These are phyloP conservation scores for Leptogaster cylindrica DNA, from an alignment of 2,888 invertebrate genomes.

Conservation along the genomic window DNA sequence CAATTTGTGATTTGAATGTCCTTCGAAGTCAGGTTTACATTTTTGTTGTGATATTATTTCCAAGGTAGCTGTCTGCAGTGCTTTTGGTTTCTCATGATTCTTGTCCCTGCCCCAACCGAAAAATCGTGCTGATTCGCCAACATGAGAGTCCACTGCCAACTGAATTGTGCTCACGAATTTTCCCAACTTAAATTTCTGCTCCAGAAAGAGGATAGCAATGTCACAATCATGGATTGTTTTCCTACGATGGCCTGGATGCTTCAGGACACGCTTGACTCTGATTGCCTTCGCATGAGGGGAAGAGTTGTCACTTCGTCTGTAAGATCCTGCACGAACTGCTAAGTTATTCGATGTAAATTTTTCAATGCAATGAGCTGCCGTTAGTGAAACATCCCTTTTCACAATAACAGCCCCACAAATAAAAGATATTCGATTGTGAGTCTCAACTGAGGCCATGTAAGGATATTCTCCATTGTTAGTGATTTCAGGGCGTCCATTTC, in stretches of 20 bases:
- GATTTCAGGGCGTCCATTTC: background rate
- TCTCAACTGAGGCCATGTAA: slow-evolving; percentile 1
- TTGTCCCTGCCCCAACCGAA: slow-evolving; percentile 6
- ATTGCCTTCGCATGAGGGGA: background rate
- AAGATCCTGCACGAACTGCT: background rate
- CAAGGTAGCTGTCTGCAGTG: background rate
- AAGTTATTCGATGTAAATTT: background rate
- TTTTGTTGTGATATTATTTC: background rate
- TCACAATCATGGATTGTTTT: background rate
- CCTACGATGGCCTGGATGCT: background rate
- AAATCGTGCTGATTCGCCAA: background rate
- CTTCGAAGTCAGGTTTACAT: background rate
- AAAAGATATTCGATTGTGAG: background rate
- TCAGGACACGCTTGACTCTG: background rate
- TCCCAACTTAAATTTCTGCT: background rate
- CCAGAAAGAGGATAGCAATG: slow-evolving; percentile 6
- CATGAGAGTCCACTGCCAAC: background rate
- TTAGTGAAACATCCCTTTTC: background rate
- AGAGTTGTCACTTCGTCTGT: background rate
- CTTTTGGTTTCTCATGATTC: background rate
- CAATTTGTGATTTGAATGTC: background rate
- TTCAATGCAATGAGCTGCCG: slow-evolving; percentile 18
- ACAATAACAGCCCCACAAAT: slow-evolving; percentile 12
- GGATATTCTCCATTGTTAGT: slow-evolving; percentile 16
- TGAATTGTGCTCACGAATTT: slow-evolving; percentile 1